A percentile compares a stretch with the other conserved stretches of the same genome.
Conservation (phyloP, 2,797 vertebrate species). For the Tachyglossus aculeatus region DNA sequence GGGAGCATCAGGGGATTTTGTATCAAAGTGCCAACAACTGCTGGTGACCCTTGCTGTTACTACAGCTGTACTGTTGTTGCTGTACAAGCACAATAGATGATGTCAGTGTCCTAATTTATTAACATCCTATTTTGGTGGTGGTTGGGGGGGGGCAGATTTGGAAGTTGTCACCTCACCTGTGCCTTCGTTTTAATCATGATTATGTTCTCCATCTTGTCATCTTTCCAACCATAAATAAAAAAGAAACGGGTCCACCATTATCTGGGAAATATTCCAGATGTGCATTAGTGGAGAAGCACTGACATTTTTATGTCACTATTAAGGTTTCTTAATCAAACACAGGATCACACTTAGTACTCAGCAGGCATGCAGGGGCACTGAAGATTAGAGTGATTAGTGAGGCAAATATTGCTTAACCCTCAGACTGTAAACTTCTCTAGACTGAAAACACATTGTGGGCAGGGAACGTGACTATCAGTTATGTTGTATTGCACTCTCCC, state of each 20-base stretch:
- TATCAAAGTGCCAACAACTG: too few relatives aligned
- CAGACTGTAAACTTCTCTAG: neutral
- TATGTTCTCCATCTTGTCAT: slow-evolving; percentile 38
- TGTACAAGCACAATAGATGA: too few relatives aligned
- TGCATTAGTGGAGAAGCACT: slow-evolving; percentile 29
- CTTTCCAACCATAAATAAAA: slow-evolving; percentile 41
- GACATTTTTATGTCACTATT: slow-evolving; percentile 62
- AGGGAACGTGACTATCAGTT: too few relatives aligned
- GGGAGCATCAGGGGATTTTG: too few relatives aligned
- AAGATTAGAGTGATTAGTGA: slow-evolving; percentile 3
- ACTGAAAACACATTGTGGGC: too few relatives aligned
- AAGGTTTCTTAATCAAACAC: slow-evolving; percentile 49
- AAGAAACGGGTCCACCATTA: slow-evolving; percentile 7
- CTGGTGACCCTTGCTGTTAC: too few relatives aligned
- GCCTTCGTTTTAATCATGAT: slow-evolving; percentile 34
- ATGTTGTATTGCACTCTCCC: too few relatives aligned
- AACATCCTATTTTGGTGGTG: too few relatives aligned
- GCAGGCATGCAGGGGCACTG: slow-evolving; percentile 18
- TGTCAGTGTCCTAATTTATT: too few relatives aligned
- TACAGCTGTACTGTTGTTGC: too few relatives aligned
- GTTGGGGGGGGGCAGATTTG: too few relatives aligned
- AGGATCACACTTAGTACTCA: slow-evolving; percentile 7
- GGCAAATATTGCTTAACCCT: slow-evolving; percentile 1
- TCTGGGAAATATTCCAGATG: slow-evolving; percentile 53
- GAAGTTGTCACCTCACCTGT: slow-evolving; percentile 45